Conservation (phyloP, 2,113 vertebrate genomes). For the Crypturellus undulatus region DNA sequence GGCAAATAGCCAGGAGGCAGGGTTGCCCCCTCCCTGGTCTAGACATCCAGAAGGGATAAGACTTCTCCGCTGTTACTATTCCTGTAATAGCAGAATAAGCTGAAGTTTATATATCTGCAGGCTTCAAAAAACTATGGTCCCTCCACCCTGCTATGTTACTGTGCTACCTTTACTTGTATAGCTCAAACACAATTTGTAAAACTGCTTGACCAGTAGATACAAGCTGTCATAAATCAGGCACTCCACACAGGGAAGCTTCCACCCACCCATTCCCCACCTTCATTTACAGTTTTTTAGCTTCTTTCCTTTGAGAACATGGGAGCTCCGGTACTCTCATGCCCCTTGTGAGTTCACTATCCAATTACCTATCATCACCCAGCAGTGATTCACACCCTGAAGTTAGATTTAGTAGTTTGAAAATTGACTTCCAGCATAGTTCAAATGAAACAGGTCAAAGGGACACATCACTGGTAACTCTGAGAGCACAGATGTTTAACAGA, state of each 20-base stretch:
- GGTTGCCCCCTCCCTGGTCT: neutral
- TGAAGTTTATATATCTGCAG: neutral
- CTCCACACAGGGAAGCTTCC: neutral
- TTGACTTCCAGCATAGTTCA: slow-evolving; percentile 74
- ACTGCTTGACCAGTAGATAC: neutral
- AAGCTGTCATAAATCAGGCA: slow-evolving; percentile 26
- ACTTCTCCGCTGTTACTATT: neutral
- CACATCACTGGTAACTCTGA: slow-evolving; percentile 53
- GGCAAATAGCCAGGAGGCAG: neutral
- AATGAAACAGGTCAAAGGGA: slow-evolving; percentile 77
- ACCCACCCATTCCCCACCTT: neutral
- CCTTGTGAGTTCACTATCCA: slow-evolving; percentile 65
- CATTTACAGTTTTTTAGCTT: slow-evolving; percentile 31
- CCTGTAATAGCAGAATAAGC: neutral
- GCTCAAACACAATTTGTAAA: neutral
- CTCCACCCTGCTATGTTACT: neutral
- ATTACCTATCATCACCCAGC: slow-evolving; percentile 76
- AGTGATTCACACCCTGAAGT: slow-evolving; percentile 76
- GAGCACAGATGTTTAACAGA: slow-evolving; percentile 78
- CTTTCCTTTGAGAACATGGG: slow-evolving; percentile 78
- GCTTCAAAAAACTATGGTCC: neutral
- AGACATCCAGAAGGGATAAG: neutral
- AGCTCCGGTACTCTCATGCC: slow-evolving; percentile 71
- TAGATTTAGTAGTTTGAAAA: slow-evolving; percentile 73
- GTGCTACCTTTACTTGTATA: neutral